Conservation (phyloP, 2,888 invertebrate genomes). For the Alsophila aescularia region DNA sequence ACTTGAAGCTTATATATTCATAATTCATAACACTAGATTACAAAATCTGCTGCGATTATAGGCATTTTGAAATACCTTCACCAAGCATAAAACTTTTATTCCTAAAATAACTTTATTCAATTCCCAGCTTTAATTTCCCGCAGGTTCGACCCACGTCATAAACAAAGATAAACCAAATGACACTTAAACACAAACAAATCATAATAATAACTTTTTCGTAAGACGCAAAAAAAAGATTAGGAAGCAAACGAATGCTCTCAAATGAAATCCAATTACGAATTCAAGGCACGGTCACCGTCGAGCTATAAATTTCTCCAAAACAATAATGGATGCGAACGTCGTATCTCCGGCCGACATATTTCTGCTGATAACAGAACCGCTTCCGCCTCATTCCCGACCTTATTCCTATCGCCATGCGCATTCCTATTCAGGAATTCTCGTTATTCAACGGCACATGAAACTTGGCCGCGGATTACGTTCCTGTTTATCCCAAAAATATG, state of each 20-base stretch:
- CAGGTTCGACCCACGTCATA: slow-evolving; percentile 32
- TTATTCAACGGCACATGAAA: slow-evolving; percentile 41
- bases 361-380: slow-evolving; percentile 39
- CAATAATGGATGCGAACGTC: slow-evolving; percentile 56
- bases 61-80: background rate
- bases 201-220: slow-evolving; percentile 45
- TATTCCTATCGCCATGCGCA: slow-evolving; percentile 37
- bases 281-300: slow-evolving; percentile 55
- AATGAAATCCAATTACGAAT: slow-evolving; percentile 64
- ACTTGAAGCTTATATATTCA: too few relatives aligned
- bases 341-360: slow-evolving; percentile 45
- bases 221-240: slow-evolving; percentile 50
- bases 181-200: slow-evolving; percentile 43
- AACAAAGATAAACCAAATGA: slow-evolving; percentile 45
- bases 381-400: slow-evolving; percentile 43
- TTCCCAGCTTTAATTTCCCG: slow-evolving; percentile 35
- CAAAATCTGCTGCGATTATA: too few relatives aligned
- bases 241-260: slow-evolving; percentile 48
- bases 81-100: background rate
- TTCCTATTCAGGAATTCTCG: slow-evolving; percentile 36
- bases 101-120: slow-evolving; percentile 13
- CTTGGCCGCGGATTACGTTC: slow-evolving; percentile 43
- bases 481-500: slow-evolving; percentile 47
- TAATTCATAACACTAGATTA: too few relatives aligned
- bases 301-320: slow-evolving; percentile 65